phyloP scores from a whole-genome alignment of 2,797 vertebrate genomes.

The Acanthopagrus latus region DNA sequence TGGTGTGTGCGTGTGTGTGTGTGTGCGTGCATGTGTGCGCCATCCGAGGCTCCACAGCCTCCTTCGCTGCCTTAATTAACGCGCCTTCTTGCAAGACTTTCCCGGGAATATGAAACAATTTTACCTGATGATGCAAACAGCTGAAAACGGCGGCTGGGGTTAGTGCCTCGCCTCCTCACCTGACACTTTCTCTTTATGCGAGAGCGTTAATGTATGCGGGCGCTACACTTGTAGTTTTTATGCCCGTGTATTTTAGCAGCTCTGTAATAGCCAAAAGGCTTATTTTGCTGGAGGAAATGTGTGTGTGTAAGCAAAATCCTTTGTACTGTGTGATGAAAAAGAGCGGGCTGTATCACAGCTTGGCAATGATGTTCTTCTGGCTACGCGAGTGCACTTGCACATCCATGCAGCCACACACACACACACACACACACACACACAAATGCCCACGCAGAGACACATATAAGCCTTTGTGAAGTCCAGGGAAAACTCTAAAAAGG shows the following conservation, averaged over 20 bases:
- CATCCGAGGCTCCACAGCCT: conserved; percentile 50
- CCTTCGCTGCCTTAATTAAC: conserved; percentile 72
- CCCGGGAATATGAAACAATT: conserved; percentile 77
- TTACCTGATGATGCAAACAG: conserved; percentile 84
- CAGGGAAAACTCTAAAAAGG: conserved; percentile 57
- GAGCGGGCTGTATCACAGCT: conserved; percentile 70
- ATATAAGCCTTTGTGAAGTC: conserved; percentile 56
- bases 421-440: conserved; percentile 18
- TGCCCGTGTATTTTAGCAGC: conserved; percentile 61
- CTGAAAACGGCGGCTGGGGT: conserved; percentile 68
- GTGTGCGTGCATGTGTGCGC: not conserved
- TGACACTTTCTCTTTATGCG: conserved; percentile 62
- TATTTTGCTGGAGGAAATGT: conserved; percentile 73
- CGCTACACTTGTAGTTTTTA: conserved; percentile 65
- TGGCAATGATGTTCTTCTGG: conserved; percentile 63
- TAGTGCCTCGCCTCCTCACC: conserved; percentile 61
- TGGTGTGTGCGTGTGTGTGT: not conserved
- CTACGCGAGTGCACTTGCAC: conserved; percentile 37
- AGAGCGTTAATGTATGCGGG: conserved; percentile 62
- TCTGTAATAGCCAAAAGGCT: conserved; percentile 70
- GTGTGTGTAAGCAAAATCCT: conserved; percentile 78
- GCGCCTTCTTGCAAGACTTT: conserved; percentile 73
- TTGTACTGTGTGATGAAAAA: conserved; percentile 77
- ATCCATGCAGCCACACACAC: conserved; percentile 12
- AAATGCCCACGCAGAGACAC: conserved; percentile 37